phyloP scores from a whole-genome alignment of 2,888 invertebrate species.

The Aromia moschata region DNA sequence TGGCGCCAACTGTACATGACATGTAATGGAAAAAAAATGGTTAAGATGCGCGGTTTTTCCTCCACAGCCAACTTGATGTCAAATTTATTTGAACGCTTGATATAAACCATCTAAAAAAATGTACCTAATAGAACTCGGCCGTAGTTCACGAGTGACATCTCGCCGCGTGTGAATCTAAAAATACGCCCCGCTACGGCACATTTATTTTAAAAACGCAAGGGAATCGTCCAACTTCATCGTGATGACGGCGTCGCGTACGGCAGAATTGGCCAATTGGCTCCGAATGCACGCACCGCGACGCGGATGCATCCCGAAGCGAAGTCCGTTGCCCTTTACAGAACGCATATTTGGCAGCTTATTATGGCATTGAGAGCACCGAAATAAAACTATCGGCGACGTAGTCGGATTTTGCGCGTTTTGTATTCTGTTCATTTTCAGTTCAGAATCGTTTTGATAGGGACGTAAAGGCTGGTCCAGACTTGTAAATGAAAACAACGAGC shows the following conservation, averaged over 20 bases:
- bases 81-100: too few relatives aligned
- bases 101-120: too few relatives aligned
- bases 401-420: conserved; percentile 3
- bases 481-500: too few relatives aligned
- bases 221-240: conserved; percentile 3
- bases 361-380: conserved; percentile 20
- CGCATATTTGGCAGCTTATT: conserved; percentile 20
- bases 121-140: not conserved
- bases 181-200: conserved; percentile 1
- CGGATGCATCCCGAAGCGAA: conserved; percentile 17
- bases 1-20: too few relatives aligned
- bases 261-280: conserved; percentile 15
- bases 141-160: not conserved
- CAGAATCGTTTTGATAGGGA: too few relatives aligned
- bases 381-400: conserved; percentile 9
- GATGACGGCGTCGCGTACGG: too few relatives aligned
- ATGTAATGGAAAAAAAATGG: too few relatives aligned
- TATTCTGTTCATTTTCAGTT: too few relatives aligned
- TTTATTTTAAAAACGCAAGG: not conserved
- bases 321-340: conserved; percentile 27
- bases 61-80: too few relatives aligned
- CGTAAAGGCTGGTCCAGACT: too few relatives aligned
- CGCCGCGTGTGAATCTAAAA: not conserved
- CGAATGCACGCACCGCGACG: conserved; percentile 3
- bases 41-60: too few relatives aligned